phyloP scores from a whole-genome alignment of 2,888 invertebrate species.

The Volucella inanis region DNA sequence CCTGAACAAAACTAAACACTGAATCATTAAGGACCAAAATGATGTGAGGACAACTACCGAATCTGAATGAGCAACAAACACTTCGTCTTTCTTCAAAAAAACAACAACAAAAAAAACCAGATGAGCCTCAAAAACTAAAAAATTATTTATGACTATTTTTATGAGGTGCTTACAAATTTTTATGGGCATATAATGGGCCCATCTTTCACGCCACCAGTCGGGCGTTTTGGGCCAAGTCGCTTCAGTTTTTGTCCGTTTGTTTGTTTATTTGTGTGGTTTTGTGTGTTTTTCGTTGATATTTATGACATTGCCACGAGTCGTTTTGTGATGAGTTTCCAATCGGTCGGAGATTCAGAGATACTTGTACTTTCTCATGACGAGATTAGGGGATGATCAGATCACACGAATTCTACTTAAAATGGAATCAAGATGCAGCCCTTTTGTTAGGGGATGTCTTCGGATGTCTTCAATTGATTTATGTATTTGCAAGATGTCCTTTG shows the following conservation, averaged over 20 bases:
- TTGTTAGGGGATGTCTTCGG: constrained; percentile 5
- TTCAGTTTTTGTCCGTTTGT: constrained; percentile 59
- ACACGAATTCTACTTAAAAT: constrained; percentile 55
- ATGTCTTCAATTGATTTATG: constrained; percentile 68
- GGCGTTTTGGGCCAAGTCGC: constrained; percentile 66
- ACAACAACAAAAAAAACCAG: constrained; percentile 66
- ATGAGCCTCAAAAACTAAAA: constrained; percentile 71
- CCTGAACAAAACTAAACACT: constrained; percentile 56
- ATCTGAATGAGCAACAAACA: constrained; percentile 56
- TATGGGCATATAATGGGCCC: constrained; percentile 83
- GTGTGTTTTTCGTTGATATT: constrained; percentile 64
- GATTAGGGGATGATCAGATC: constrained; percentile 69
- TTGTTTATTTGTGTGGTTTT: constrained; percentile 58
- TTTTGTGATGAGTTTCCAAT: constrained; percentile 38
- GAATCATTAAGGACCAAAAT: constrained; percentile 63
- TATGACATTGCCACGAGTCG: constrained; percentile 74
- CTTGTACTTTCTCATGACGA: constrained; percentile 75
- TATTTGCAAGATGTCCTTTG: constrained; percentile 33
- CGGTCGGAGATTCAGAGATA: constrained; percentile 69
- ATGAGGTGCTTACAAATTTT: constrained; percentile 84
- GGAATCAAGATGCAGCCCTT: constrained; percentile 51
- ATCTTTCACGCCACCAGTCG: constrained; percentile 72
- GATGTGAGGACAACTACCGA: constrained; percentile 75
- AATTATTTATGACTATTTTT: constrained; percentile 83
- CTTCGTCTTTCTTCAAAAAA: constrained; percentile 61